phyloP scores from a whole-genome alignment of 2,888 invertebrate species.

The Brachypterus glaber region DNA sequence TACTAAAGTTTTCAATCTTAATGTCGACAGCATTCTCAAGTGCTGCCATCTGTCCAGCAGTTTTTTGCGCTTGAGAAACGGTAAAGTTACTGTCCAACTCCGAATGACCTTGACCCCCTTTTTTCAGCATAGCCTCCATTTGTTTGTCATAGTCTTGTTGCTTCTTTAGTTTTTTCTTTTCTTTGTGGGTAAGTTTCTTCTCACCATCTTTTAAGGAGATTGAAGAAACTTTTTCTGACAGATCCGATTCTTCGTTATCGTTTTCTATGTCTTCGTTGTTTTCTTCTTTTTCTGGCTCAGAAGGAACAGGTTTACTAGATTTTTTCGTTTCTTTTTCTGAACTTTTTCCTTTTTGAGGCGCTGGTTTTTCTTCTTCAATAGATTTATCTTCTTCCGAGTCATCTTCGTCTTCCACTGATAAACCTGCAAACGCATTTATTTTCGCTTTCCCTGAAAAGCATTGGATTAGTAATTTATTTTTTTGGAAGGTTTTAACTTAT shows the following conservation, averaged over 20 bases:
- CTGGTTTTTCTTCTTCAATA: slow-evolving; percentile 14
- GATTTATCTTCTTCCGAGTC: slow-evolving; percentile 16
- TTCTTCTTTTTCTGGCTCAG: slow-evolving; percentile 12
- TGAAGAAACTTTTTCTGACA: slow-evolving; percentile 16
- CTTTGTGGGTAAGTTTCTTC: slow-evolving; percentile 80
- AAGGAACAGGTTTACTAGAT: no score
- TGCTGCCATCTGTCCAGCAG: slow-evolving; percentile 65
- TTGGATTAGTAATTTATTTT: no score
- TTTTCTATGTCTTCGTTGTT: slow-evolving; percentile 16
- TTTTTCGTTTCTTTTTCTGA: slow-evolving; percentile 3
- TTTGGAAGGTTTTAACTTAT: no score
- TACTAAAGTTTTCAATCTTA: slow-evolving; percentile 96
- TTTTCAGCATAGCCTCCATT: slow-evolving; percentile 73
- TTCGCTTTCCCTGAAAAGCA: slow-evolving; percentile 1
- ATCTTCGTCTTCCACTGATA: slow-evolving; percentile 6
- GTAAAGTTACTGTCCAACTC: slow-evolving; percentile 91
- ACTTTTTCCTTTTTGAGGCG: slow-evolving; percentile 14
- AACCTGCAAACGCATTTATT: slow-evolving; percentile 1
- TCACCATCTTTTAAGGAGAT: slow-evolving; percentile 37
- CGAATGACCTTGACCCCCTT: slow-evolving; percentile 82
- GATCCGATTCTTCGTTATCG: slow-evolving; percentile 1
- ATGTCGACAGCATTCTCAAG: slow-evolving; percentile 93
- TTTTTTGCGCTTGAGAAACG: slow-evolving; percentile 75
- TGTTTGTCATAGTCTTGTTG: slow-evolving; percentile 82
- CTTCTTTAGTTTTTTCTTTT: slow-evolving; percentile 84